phyloP scores from a whole-genome alignment of 2,888 invertebrate species.

The Ametastegia equiseti region DNA sequence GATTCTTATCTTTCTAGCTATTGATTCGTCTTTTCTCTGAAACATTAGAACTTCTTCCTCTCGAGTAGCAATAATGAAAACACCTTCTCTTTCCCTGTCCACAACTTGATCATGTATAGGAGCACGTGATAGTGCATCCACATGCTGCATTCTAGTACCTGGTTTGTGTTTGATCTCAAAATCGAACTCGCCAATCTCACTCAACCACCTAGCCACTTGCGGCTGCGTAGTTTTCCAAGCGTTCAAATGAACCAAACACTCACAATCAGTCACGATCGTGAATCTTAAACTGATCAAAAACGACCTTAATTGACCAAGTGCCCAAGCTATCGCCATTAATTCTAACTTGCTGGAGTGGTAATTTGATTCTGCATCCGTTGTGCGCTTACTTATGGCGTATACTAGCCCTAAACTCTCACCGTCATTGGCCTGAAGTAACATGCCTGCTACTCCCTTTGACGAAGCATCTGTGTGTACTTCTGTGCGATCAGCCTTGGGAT shows the following conservation, averaged over 20 bases:
- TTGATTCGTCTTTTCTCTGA: conserved; percentile 38
- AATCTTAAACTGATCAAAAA: conserved; percentile 57
- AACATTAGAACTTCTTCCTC: conserved; percentile 50
- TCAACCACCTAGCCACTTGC: conserved; percentile 55
- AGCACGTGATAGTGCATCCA: conserved; percentile 58
- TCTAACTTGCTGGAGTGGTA: conserved; percentile 60
- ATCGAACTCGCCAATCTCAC: conserved; percentile 51
- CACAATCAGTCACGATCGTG: conserved; percentile 59
- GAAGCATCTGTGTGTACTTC: conserved; percentile 49
- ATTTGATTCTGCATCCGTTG: conserved; percentile 55
- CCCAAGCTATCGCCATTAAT: no score
- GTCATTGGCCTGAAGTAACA: conserved; percentile 57
- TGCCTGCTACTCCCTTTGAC: conserved; percentile 54
- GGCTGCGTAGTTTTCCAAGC: conserved; percentile 58
- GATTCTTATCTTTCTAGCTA: conserved; percentile 29
- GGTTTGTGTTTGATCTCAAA: conserved; percentile 52
- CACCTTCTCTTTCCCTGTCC: background rate
- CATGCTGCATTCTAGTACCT: conserved; percentile 55
- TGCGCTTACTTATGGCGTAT: conserved; percentile 59
- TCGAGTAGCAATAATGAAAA: conserved; percentile 18
- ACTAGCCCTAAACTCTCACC: conserved; percentile 54
- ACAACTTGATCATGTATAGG: conserved; percentile 48
- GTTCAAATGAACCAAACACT: conserved; percentile 59
- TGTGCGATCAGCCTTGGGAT: conserved; percentile 38
- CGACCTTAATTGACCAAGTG: conserved; percentile 53